These are phyloP conservation scores for Corynorhinus townsendii DNA, from an alignment of 2,113 vertebrate species.

Conservation along the genomic window DNA sequence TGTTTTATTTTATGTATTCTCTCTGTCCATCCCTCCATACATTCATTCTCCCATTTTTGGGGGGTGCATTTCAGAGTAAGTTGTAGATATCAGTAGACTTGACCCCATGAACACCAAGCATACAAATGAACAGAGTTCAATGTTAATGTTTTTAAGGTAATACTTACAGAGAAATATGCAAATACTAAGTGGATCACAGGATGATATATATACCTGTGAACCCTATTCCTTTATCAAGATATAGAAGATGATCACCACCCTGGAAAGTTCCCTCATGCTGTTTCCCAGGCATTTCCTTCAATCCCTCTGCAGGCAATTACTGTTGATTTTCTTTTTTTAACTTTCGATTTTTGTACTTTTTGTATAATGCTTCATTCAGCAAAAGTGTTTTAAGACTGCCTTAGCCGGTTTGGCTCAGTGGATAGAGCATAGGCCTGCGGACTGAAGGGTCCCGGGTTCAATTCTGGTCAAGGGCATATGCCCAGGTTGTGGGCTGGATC, in stretches of 20 bases:
- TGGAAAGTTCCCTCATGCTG: not conserved
- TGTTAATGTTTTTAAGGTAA: not conserved
- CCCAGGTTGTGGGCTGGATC: too few relatives aligned
- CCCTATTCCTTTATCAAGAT: not conserved
- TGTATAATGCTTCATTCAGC: not conserved
- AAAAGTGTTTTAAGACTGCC: not conserved
- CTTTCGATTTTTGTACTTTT: not conserved
- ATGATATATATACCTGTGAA: not conserved
- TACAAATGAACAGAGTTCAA: not conserved
- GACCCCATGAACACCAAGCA: not conserved
- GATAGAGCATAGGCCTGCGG: too few relatives aligned
- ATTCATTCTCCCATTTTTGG: not conserved
- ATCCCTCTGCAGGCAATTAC: not conserved
- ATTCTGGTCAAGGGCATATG: too few relatives aligned
- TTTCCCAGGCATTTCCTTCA: not conserved
- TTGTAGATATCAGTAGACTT: not conserved
- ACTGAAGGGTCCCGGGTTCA: too few relatives aligned
- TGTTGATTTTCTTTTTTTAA: not conserved
- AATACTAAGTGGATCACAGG: not conserved
- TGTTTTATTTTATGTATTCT: not conserved
- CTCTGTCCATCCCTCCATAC: not conserved
- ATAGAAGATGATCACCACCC: not conserved
- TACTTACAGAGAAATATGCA: not conserved
- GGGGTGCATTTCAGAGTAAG: not conserved
- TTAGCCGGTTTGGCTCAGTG: too few relatives aligned